These are phyloP conservation scores for human (Homo sapiens) DNA, from an alignment of 2,113 vertebrate genomes.

Conservation along the genomic window DNA sequence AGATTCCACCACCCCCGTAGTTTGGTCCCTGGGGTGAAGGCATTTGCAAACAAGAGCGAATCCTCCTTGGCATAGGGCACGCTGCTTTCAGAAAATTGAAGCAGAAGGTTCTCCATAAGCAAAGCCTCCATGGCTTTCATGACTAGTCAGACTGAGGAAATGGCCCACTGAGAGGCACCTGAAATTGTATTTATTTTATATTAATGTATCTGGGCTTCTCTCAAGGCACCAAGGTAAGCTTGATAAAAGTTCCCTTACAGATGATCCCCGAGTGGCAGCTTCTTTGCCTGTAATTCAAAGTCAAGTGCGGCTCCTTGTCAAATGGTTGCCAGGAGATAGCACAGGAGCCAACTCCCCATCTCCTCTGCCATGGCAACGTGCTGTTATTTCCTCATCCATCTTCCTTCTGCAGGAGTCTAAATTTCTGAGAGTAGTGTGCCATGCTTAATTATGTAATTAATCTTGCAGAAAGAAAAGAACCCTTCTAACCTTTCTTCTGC, in stretches of 20 bases:
- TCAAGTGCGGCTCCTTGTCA: conserved; percentile 45
- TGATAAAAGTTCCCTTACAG: conserved; percentile 63
- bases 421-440: background rate
- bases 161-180: background rate
- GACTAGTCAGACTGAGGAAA: conserved; percentile 3
- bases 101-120: background rate
- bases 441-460: background rate
- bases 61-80: background rate
- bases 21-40: background rate
- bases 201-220: conserved; percentile 58
- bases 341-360: background rate
- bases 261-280: background rate
- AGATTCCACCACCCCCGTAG: background rate
- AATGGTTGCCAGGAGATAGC: conserved; percentile 60
- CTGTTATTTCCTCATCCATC: background rate
- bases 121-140: background rate
- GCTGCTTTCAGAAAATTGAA: conserved; percentile 27
- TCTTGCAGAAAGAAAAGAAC: background rate
- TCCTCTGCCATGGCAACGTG: conserved; percentile 66
- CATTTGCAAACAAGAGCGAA: background rate
- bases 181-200: conserved; percentile 56
- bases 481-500: background rate
- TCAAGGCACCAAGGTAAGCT: background rate
- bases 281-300: conserved; percentile 50
- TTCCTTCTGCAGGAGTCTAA: background rate